Evolutionary conservation across 2,113 vertebrate genomes (phyloP), one percentile per base, ranked within the genome.

Genomic region (Albula goreensis): DNA sequence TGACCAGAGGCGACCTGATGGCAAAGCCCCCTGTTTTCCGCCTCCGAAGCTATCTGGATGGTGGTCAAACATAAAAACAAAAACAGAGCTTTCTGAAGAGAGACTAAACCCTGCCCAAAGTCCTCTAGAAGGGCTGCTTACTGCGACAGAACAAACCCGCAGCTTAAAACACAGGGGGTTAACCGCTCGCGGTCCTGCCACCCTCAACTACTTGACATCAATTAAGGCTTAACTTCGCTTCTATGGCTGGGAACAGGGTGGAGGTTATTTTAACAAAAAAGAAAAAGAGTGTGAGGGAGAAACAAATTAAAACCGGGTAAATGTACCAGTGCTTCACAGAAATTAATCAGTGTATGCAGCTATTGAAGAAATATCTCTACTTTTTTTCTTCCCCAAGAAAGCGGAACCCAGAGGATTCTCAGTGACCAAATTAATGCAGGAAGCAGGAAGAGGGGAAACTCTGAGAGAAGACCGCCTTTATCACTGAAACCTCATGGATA

Each of bases 11-110:
- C 15, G 31, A 49, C 78, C 78, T 41, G 12, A 50, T 49, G 78
- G 78, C 78, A 48, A 66, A 80, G 81, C 49, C 57, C 53, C 25
- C 66, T 52, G 48, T 81, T 51, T 78, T 22, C 22, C 52, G 31
- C 85, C 48, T 56, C 50, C 57, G 50, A 80, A 80, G 78, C 63
- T 78, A 51, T 66, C 78, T 63, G 15, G 22, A 77, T 31, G 41
- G 78, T 78, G 49, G 41, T 25, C 49, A 81, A 85, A 85, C 85
- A 85, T 80, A 80, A 85, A 74, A 85, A 80, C 48, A 22, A 0
- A 8, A 41, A 41, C 31, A 41, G 31, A 41, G 31, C 51, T 48
- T 85, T 85, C 17, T 60, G 57, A 81, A 80, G n/a, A 25, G 31
- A 56, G 11, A 7, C 48, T 52, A 13, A 5, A 78, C 13, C 50